Base-by-base conservation (phyloP, 2,797 vertebrate species). In the Gambelia wislizenii region DNA sequence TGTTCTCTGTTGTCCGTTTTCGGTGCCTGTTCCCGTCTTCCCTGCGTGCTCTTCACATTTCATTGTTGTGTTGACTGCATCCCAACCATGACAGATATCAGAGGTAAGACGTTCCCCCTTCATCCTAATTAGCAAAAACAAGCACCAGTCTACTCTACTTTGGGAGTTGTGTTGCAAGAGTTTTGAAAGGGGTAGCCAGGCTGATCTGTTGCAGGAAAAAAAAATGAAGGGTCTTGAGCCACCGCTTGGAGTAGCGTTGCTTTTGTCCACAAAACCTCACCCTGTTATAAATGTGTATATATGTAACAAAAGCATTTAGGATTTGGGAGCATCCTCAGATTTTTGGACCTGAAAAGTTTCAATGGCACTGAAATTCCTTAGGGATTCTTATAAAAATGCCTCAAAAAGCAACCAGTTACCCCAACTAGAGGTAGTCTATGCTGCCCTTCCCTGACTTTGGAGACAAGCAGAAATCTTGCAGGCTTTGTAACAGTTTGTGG, bases 11-110 rank as follows among this genome's bases (percentile, higher is more conserved):
- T 97, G 97, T 97, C 96, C 97, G 96, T 97, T 33, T 95, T 97
- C 95, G 96, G 78, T 95, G 96, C 97, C 96, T 95, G 96, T 96
- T 95, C 95, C 95, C 92, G 96, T 96, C 95, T 95, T 96, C 96
- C 97, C 96, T 93, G 97, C 97, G 94, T 97, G 96, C 97, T 96
- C 96, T 81, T 69, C 78, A 96, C 96, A 97, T 97, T 97, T 97
- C 97, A 97, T 97, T 98, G 96, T 97, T 97, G 97, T 97, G 96
- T 97, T 97, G 97, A 96, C 97, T 64, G 94, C 96, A 14, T 96
- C 92, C 96, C 97, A 97, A 95, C 97, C 97, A 97, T 97, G 97
- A 95, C 97, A 98, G 97, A 97, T 97, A 42, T 89, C 95, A 13
- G 97, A 98, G 97, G 97, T 98, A 97, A 98, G 97, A 86, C n/a